A percentile compares a stretch with the other conserved stretches of the same genome.
Conservation (phyloP, 2,888 invertebrate genomes). For the Theodoxus fluviatilis region DNA sequence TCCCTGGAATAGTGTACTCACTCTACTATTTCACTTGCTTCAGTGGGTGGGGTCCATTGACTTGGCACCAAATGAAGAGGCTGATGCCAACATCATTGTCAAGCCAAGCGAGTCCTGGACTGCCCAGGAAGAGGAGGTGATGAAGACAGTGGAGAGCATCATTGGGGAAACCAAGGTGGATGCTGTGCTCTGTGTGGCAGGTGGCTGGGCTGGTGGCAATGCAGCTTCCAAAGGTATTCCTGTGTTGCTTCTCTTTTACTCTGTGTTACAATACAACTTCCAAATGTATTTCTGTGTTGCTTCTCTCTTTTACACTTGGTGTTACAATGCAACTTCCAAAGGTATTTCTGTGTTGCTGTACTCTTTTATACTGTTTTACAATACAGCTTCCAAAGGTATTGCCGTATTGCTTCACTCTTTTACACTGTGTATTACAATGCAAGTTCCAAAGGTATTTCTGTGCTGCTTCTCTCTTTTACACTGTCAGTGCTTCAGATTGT, state of each 20-base stretch:
- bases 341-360: no score
- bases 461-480: neutral
- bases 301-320: neutral
- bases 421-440: neutral
- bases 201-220: conserved; percentile 97
- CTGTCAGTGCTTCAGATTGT: no score
- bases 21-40: conserved; percentile 31
- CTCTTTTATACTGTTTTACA: no score
- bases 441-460: neutral
- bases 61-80: conserved; percentile 80
- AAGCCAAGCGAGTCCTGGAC: conserved; percentile 79
- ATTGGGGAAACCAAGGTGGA: conserved; percentile 79
- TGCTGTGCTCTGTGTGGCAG: conserved; percentile 96
- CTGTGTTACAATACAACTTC: neutral
- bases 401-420: neutral
- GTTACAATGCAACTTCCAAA: no score
- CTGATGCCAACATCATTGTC: conserved; percentile 88
- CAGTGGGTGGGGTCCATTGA: conserved; percentile 91
- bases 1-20: no score
- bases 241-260: neutral
- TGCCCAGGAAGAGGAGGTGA: conserved; percentile 78
- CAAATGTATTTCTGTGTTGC: neutral
- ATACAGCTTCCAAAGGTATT: conserved; percentile 77
- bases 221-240: conserved; percentile 74
- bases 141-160: conserved; percentile 60